Base-by-base conservation (phyloP, 2,888 invertebrate species). In the Agonum fuliginosum region DNA sequence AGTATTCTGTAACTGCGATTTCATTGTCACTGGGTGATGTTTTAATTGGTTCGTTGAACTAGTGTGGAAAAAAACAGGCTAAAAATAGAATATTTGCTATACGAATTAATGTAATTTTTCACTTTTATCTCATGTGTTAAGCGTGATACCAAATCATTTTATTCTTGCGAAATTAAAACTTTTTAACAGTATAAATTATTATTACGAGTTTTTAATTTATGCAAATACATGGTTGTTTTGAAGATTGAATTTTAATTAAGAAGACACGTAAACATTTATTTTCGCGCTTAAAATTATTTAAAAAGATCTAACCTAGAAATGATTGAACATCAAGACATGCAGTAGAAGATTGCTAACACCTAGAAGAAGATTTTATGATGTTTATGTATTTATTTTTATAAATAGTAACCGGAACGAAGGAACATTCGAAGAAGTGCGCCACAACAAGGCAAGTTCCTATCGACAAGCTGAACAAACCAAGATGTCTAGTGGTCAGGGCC, bases 401-500 rank as follows among this genome's bases (percentile, higher is more conserved):
- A 83, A 5, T 80, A 86, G 86, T 80, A 84, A 87, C 84, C 87
- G 88, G 78, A 90, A 88, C 46, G 90, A 90, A 83, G 90, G 89
- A 12, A 85, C 85, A 5, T 91, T 91, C 81, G 90, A 91, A 82
- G 89, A 91, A 82, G 91, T 91, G 4, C 89, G 90, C 79, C 89
- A 89, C 80, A 87, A 86, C 82, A 89, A 89, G 72, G 87, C 89
- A 14, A 88, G 87, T 81, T 87, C 87, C 6, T 84, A 86, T 76
- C 83, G 86, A 79, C 87, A 88, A 82, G 86, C 87, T n/a, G 88
- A 88, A 80, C 87, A 87, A 73, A 83, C 87, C 70, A 88, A 87
- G 78, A 86, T 88, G 14, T 83, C 86, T 70, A 87, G 87, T 77
- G 81, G 85, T 46, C 88, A 89, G 83, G 89, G 89, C 65, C 89